Percentiles rank a stretch among this genome's conserved stretches.
Evolutionary conservation across 2,797 vertebrate species (phyloP).

Genomic region (Pseudomugil gertrudae): DNA sequence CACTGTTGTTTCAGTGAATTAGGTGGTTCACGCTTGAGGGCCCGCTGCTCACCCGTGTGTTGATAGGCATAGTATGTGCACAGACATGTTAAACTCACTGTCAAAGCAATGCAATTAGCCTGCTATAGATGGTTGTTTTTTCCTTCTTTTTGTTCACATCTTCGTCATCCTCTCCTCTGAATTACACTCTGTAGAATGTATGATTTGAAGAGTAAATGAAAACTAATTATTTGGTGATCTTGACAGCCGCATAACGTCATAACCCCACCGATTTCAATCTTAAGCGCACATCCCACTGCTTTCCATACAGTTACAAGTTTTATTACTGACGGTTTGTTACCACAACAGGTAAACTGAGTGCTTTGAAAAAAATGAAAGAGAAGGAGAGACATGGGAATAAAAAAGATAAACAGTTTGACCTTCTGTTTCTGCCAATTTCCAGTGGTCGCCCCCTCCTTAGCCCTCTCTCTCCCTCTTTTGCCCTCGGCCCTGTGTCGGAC

Average conservation of each 20-base stretch:
- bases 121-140: conserved; percentile 32
- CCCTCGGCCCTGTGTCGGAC: conserved; percentile 84
- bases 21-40: conserved; percentile 49
- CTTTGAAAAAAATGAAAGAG: conserved; percentile 72
- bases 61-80: conserved; percentile 60
- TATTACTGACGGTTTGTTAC: conserved; percentile 44
- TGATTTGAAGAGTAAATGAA: conserved; percentile 21
- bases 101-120: conserved; percentile 40
- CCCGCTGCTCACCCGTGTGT: conserved; percentile 28
- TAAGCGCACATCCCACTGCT: conserved; percentile 13
- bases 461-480: conserved; percentile 74
- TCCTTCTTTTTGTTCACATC: conserved; percentile 44
- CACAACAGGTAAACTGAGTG: conserved; percentile 78
- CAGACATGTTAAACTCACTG: conserved; percentile 45
- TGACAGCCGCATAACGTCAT: conserved; percentile 19
- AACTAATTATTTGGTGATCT: conserved; percentile 39
- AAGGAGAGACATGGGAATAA: conserved; percentile 75
- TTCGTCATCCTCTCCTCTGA: conserved; percentile 17
- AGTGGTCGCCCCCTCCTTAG: conserved; percentile 70
- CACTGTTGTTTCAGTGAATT: conserved; percentile 68
- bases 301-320: conserved; percentile 36
- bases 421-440: conserved; percentile 86
- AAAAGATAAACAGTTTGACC: conserved; percentile 86
- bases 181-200: conserved; percentile 7
- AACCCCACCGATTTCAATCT: conserved; percentile 45